phyloP scores from a whole-genome alignment of 2,113 vertebrate genomes.

The Gallinago jamesoni region DNA sequence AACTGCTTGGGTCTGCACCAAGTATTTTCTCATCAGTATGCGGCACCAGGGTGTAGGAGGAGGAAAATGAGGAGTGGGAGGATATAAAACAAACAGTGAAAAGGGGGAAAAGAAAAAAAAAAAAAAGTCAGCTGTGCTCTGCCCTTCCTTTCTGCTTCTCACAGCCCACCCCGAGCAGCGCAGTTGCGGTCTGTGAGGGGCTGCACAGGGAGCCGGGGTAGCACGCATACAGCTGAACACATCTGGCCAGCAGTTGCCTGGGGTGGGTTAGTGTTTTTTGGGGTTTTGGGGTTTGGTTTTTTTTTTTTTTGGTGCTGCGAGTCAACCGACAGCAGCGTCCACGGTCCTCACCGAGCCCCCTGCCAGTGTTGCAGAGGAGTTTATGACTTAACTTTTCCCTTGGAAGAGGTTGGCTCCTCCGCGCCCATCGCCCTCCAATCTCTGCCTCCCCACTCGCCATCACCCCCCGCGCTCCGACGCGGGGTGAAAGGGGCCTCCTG shows the following conservation, averaged over 20 bases:
- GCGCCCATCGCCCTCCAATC: background rate
- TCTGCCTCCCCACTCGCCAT: background rate
- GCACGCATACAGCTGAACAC: background rate
- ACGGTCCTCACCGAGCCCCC: background rate
- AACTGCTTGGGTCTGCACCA: conserved; percentile 4
- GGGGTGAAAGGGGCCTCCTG: rapidly evolving
- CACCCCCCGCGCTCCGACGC: background rate
- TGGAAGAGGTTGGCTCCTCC: background rate
- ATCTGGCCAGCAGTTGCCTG: conserved; percentile 48
- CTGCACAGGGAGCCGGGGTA: background rate
- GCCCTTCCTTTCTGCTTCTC: conserved; percentile 32
- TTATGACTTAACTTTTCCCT: background rate
- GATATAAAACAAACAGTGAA: conserved; percentile 54
- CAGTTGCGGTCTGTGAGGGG: background rate
- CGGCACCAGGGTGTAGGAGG: conserved; percentile 3
- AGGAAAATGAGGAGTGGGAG: conserved; percentile 49
- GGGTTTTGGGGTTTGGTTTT: background rate
- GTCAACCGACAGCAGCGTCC: background rate
- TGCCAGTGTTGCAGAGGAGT: background rate
- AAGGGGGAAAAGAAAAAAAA: background rate
- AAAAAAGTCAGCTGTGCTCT: background rate
- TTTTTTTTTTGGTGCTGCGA: background rate
- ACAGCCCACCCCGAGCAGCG: background rate
- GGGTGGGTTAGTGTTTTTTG: too few species aligned
- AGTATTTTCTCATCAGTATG: conserved; percentile 48